Conservation (phyloP, 2,888 invertebrate species). For the Stratiomys singularior region DNA sequence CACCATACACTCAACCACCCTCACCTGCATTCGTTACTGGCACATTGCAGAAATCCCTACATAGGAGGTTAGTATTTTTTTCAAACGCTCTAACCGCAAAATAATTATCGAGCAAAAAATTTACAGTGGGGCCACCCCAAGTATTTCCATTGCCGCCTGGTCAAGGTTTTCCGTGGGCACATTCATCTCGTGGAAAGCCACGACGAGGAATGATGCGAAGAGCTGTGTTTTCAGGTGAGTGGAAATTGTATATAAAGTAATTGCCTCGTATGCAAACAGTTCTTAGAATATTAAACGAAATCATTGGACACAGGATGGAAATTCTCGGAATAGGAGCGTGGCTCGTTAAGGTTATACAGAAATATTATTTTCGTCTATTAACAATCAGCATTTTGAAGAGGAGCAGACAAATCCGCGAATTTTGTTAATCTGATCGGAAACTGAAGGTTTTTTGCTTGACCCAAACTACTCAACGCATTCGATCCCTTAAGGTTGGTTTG, state of each 20-base stretch:
- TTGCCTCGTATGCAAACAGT: no score
- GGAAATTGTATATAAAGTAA: neutral
- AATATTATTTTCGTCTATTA: no score
- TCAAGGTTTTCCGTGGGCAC: slow-evolving; percentile 86
- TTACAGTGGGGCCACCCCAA: slow-evolving; percentile 67
- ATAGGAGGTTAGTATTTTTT: slow-evolving; percentile 69
- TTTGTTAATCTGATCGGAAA: no score
- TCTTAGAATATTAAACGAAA: no score
- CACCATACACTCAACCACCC: slow-evolving; percentile 80
- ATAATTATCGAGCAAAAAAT: slow-evolving; percentile 2
- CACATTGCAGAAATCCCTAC: slow-evolving; percentile 86
- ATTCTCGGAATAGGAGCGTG: no score
- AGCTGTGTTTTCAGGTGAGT: slow-evolving; percentile 86
- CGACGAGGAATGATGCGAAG: slow-evolving; percentile 96
- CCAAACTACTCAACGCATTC: no score
- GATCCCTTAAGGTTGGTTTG: no score
- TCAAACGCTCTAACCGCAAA: slow-evolving; percentile 13
- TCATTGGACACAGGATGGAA: no score
- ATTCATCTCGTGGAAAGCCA: slow-evolving; percentile 91
- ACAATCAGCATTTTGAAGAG: no score
- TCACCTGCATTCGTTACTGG: slow-evolving; percentile 83
- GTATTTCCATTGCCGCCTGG: slow-evolving; percentile 72
- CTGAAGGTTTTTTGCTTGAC: no score
- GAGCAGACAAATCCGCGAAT: no score
- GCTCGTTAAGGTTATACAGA: no score